phyloP scores from a whole-genome alignment of 2,113 vertebrate species.

The Thryonomys swinderianus region DNA sequence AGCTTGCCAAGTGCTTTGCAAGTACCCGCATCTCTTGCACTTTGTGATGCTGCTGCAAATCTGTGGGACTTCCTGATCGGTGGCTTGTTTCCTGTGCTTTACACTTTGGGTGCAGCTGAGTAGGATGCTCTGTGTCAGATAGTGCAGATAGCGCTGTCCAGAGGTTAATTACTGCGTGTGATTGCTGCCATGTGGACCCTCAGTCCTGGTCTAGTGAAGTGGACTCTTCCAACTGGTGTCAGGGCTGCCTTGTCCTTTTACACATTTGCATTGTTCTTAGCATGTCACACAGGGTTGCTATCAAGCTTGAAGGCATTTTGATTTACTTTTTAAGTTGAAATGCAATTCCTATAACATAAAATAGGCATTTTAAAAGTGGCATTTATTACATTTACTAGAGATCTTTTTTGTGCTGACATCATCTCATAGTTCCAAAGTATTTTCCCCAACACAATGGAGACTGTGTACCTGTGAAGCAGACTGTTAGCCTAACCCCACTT shows the following conservation, averaged over 20 bases:
- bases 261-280: not conserved
- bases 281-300: not conserved
- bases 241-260: not conserved
- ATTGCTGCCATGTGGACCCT: not conserved
- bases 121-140: too few relatives aligned
- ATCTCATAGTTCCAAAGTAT: not conserved
- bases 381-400: not conserved
- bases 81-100: not conserved
- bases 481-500: accelerated
- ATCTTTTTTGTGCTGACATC: not conserved
- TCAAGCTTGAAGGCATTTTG: not conserved
- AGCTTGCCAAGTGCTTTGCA: not conserved
- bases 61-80: not conserved
- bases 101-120: not conserved
- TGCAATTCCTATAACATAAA: not conserved
- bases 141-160: too few relatives aligned
- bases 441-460: not conserved
- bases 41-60: not conserved
- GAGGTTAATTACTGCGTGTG: not conserved
- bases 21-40: not conserved
- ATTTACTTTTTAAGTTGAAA: not conserved
- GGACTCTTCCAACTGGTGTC: not conserved
- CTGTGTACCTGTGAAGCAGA: not conserved
- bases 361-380: not conserved
- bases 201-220: not conserved